Conservation (phyloP, 2,113 vertebrate genomes). For the Trichomycterus rosablanca region DNA sequence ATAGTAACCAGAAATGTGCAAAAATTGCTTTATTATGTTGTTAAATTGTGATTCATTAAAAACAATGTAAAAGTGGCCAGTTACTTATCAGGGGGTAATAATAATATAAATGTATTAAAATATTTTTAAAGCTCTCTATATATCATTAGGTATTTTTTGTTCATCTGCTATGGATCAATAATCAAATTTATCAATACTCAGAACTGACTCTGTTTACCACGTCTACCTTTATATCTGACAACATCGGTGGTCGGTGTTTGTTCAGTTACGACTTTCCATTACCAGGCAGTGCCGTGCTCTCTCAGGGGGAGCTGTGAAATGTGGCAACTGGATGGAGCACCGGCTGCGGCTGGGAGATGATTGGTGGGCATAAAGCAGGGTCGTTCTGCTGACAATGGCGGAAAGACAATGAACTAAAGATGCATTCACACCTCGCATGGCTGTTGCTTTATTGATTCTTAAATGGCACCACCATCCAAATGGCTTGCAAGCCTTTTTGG, state of each 20-base stretch:
- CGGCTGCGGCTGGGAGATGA: constrained; percentile 50
- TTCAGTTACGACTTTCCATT: constrained; percentile 25
- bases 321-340: constrained; percentile 31
- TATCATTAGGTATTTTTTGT: too few species aligned
- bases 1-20: too few species aligned
- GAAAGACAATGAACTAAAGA: constrained; percentile 56
- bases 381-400: constrained; percentile 59
- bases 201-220: constrained; percentile 26
- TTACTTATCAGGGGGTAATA: too few species aligned
- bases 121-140: too few species aligned
- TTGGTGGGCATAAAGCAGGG: constrained; percentile 53
- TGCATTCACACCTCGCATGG: constrained; percentile 43
- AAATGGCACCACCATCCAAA: constrained; percentile 62
- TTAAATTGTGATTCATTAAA: too few species aligned
- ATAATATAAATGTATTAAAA: too few species aligned
- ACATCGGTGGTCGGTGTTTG: constrained; percentile 34
- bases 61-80: too few species aligned
- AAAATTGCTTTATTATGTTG: too few species aligned
- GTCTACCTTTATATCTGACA: constrained; percentile 18
- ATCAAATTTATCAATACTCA: constrained; percentile 55
- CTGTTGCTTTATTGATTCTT: constrained; percentile 64
- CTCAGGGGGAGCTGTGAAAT: constrained; percentile 20
- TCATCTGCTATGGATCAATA: too few species aligned
- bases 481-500: constrained; percentile 52
- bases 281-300: constrained; percentile 14